Evolutionary conservation across 2,888 invertebrate species (phyloP).

Genomic region (Cephus pygmeus): DNA sequence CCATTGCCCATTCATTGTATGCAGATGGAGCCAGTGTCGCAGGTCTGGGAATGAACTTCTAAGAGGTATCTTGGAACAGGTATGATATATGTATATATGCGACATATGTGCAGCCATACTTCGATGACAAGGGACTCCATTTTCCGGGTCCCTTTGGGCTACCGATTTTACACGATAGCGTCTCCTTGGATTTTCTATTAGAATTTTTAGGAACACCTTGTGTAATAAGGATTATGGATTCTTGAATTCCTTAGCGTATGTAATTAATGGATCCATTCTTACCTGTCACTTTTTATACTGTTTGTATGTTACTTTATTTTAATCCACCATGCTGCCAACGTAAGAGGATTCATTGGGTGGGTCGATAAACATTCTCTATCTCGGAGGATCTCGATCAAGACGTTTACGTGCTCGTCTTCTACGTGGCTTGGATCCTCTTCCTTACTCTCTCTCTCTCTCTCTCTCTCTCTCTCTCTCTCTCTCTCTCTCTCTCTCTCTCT

Average conservation of each 20-base stretch:
- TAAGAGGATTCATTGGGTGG: background rate
- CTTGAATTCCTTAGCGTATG: background rate
- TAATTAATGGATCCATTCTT: background rate
- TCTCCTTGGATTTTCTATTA: background rate
- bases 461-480: background rate
- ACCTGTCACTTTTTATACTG: background rate
- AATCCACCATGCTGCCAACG: background rate
- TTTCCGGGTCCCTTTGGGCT: background rate
- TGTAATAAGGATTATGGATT: background rate
- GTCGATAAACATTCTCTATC: constrained; percentile 5
- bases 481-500: background rate
- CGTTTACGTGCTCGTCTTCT: background rate
- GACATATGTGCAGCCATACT: background rate
- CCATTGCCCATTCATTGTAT: constrained; percentile 44
- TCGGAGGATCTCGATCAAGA: constrained; percentile 5
- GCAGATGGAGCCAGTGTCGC: constrained; percentile 35
- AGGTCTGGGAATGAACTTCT: constrained; percentile 43
- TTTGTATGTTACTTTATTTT: background rate
- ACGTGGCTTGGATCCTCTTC: background rate
- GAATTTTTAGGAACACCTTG: background rate
- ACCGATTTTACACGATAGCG: background rate
- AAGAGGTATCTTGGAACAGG: constrained; percentile 31
- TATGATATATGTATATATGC: constrained; percentile 10
- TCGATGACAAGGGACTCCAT: background rate
- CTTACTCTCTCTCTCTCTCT: background rate